These are phyloP conservation scores for Pseudopodoces humilis DNA, from an alignment of 2,113 vertebrate species.

Conservation along the genomic window DNA sequence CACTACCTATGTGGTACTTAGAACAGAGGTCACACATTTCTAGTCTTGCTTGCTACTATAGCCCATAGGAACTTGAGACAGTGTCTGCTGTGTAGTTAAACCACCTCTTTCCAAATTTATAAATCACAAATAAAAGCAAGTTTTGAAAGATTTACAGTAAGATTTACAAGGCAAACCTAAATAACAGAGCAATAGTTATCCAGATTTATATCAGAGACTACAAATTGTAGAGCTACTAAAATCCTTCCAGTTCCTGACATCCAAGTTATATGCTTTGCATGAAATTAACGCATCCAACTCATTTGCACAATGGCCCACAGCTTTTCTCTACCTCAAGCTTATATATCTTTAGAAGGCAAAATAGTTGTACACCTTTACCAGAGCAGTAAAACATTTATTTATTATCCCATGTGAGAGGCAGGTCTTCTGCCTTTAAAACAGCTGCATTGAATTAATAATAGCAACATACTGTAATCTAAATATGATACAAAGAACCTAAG, in stretches of 20 bases:
- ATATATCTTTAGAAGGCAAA: neutral
- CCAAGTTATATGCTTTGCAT: neutral
- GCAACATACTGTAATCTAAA: neutral
- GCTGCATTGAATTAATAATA: neutral
- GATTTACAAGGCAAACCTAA: constrained; percentile 7
- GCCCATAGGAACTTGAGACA: neutral
- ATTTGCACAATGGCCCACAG: constrained; percentile 2
- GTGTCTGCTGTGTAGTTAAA: neutral
- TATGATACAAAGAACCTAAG: neutral
- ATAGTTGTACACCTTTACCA: neutral
- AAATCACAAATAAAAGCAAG: neutral
- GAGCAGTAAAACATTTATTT: neutral
- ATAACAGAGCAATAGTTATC: neutral
- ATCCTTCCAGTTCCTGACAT: neutral
- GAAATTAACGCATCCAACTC: constrained; percentile 26
- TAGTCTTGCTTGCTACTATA: neutral
- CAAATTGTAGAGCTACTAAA: constrained; percentile 10
- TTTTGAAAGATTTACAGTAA: neutral
- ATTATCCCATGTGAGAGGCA: neutral
- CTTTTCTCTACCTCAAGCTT: neutral
- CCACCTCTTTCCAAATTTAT: neutral
- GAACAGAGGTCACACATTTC: neutral
- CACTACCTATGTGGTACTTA: neutral
- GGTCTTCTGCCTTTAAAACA: neutral
- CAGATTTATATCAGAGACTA: constrained; percentile 11